Evolutionary conservation across 2,888 invertebrate species (phyloP).

Genomic region (Fragum fragum): DNA sequence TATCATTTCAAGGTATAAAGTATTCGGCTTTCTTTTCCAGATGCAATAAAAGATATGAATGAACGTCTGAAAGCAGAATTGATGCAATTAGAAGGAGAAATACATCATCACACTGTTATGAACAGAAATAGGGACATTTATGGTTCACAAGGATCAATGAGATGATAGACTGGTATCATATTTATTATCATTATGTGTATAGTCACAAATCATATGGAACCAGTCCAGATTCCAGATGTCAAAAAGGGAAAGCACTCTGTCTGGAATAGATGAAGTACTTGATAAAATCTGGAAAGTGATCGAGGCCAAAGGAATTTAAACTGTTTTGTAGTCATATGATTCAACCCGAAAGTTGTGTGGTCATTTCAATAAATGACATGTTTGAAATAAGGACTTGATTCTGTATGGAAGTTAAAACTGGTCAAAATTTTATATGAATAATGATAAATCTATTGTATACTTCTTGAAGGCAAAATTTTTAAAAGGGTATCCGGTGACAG

Average conservation of each 20-base stretch:
- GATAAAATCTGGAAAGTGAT: too few relatives aligned
- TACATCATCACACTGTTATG: constrained; percentile 75
- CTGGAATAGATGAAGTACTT: neutral
- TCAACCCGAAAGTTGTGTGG: too few relatives aligned
- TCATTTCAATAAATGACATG: too few relatives aligned
- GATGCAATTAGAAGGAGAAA: constrained; percentile 81
- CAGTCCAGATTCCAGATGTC: constrained; percentile 6
- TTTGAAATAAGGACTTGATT: too few relatives aligned
- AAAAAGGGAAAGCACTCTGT: constrained; percentile 11
- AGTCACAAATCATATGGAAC: constrained; percentile 8
- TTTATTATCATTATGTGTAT: neutral
- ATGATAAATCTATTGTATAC: too few relatives aligned
- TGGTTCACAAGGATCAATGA: constrained; percentile 71
- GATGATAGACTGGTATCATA: constrained; percentile 52
- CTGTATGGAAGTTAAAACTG: too few relatives aligned
- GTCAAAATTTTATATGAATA: too few relatives aligned
- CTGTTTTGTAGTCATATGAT: too few relatives aligned
- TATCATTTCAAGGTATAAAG: too few relatives aligned
- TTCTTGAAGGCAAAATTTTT: too few relatives aligned
- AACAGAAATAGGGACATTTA: constrained; percentile 61
- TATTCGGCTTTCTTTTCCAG: constrained; percentile 73
- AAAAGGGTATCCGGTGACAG: too few relatives aligned
- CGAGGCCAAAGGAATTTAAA: too few relatives aligned
- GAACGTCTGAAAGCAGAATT: constrained; percentile 82
- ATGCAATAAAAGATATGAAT: constrained; percentile 81